Base-by-base conservation (phyloP, 2,113 vertebrate genomes). In the Crypturellus undulatus region DNA sequence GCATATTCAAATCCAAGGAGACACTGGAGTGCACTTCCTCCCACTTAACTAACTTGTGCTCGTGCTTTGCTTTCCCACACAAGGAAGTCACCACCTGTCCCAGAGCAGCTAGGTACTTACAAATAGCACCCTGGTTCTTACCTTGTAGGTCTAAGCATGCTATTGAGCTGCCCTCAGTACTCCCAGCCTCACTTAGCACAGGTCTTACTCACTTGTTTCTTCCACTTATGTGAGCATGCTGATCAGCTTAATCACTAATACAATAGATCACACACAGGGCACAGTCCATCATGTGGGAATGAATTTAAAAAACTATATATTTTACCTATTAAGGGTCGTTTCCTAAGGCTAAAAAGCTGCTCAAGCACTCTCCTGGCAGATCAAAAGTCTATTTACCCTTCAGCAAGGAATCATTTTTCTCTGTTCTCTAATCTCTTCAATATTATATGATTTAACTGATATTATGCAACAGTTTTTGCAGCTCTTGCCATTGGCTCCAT, bases 331-430 rank as follows among this genome's bases (percentile, higher is more conserved):
- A 79, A 64, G 26, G 89, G 81, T 93, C 67, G 83, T 89, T 94
- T 97, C 84, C 89, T 89, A 85, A 82, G 87, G 93, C 75, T 59
- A 91, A 65, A 90, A 90, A 87, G 58, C 73, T 76, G 58, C 67
- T 89, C 69, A 68, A 81, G 62, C 65, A 81, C 65, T 89, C 86
- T 79, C 70, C 54, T 89, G 67, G 73, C 58, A 92, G 84, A 95
- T 72, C 78, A 95, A 87, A 91, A 90, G 71, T 73, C 71, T 93
- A 63, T 91, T 93, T 94, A 91, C 75, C 89, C 79, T 91, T 96
- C 93, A 91, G 89, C 75, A 92, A 93, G 51, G 68, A 89, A 89
- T 84, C 51, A 82, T 91, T 93, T 93, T 87, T 91, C 87, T 79
- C 84, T 87, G 49, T 76, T 95, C 63, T 73, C 84, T 70, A 40